Evolutionary conservation across 2,888 invertebrate genomes (phyloP).

Genomic region (Seira musarum): DNA sequence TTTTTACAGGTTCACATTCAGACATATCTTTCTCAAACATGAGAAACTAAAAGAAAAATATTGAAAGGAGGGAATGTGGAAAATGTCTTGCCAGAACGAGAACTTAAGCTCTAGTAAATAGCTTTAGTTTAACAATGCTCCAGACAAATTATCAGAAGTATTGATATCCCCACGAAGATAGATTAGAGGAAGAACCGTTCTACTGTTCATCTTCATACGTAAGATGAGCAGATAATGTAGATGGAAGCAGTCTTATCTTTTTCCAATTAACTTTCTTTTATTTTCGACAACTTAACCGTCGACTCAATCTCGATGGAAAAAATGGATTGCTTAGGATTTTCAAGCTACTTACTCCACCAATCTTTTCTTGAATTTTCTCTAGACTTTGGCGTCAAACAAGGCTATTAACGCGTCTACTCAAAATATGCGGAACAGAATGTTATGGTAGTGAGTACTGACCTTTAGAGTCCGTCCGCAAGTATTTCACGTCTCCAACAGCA

Average conservation of each 20-base stretch:
- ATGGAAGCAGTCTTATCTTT: slow-evolving; percentile 4
- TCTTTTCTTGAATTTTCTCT: too few species aligned
- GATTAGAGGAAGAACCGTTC: too few species aligned
- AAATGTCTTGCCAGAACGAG: neutral
- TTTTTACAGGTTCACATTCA: too few species aligned
- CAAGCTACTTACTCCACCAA: neutral
- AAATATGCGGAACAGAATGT: neutral
- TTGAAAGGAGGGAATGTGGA: neutral
- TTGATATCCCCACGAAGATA: neutral
- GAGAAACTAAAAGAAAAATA: neutral
- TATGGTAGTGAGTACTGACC: slow-evolving; percentile 9
- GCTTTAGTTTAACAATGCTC: neutral
- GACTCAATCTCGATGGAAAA: neutral
- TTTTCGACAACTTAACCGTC: neutral
- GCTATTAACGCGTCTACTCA: neutral
- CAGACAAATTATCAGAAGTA: neutral
- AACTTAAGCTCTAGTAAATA: neutral
- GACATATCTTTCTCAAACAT: neutral
- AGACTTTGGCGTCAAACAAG: neutral
- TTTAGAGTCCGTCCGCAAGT: neutral
- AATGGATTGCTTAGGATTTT: neutral
- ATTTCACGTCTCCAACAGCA: neutral
- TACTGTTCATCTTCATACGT: too few species aligned
- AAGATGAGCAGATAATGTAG: neutral
- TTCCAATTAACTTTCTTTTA: slow-evolving; percentile 7